phyloP scores from a whole-genome alignment of 2,797 vertebrate species.

The Ctenopoma multispine region DNA sequence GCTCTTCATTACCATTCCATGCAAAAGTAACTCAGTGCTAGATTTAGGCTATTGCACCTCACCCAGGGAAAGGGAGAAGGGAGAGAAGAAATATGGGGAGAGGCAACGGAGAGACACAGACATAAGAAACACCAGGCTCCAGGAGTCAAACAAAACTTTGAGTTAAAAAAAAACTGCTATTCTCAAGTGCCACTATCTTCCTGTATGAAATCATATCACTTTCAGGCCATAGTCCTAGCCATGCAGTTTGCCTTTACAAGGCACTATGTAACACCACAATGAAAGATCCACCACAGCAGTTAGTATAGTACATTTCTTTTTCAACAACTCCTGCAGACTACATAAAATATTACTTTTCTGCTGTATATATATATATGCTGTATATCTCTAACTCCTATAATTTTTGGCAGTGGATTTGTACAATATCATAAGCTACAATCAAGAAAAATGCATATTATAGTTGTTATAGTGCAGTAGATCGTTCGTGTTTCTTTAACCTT shows the following conservation, averaged over 20 bases:
- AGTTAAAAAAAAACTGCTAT: constrained; percentile 39
- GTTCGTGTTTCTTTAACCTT: background rate
- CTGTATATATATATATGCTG: background rate
- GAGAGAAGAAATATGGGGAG: constrained; percentile 41
- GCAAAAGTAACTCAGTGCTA: constrained; percentile 73
- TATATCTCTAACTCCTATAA: background rate
- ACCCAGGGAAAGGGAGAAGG: constrained; percentile 61
- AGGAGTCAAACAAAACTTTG: constrained; percentile 39
- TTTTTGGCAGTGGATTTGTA: background rate
- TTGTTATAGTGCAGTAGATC: background rate
- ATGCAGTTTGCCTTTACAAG: constrained; percentile 56
- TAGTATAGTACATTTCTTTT: constrained; percentile 41
- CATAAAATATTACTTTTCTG: constrained; percentile 17
- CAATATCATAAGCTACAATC: constrained; percentile 10
- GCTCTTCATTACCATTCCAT: constrained; percentile 84
- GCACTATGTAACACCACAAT: constrained; percentile 43
- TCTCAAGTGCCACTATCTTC: constrained; percentile 45
- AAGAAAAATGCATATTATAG: background rate
- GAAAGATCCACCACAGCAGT: constrained; percentile 47
- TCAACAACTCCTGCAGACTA: constrained; percentile 28
- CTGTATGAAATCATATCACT: constrained; percentile 56
- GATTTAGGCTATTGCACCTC: constrained; percentile 71
- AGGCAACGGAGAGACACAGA: constrained; percentile 30
- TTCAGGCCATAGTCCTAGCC: constrained; percentile 39
- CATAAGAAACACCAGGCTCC: constrained; percentile 33